These are phyloP conservation scores for Epinephelus awoara DNA, from an alignment of 2,797 vertebrate genomes.

Conservation along the genomic window DNA sequence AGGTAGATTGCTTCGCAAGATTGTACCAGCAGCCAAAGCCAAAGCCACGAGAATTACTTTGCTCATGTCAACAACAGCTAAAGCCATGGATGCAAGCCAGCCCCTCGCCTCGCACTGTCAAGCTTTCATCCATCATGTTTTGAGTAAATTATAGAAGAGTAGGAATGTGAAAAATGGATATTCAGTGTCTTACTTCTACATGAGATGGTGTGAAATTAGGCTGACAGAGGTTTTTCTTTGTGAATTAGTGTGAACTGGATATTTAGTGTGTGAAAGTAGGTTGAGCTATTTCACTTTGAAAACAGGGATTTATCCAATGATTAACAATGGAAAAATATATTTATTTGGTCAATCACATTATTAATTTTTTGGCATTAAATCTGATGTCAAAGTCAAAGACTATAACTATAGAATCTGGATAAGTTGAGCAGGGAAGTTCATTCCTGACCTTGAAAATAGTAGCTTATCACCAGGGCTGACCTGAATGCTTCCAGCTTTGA, in stretches of 20 bases:
- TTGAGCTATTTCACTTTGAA: conserved; percentile 25
- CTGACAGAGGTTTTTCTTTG: conserved; percentile 35
- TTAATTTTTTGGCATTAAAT: neutral
- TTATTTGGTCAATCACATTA: neutral
- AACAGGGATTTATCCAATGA: neutral
- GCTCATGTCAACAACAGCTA: conserved; percentile 76
- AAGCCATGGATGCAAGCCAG: conserved; percentile 66
- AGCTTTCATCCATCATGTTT: conserved; percentile 73
- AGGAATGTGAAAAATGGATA: conserved; percentile 60
- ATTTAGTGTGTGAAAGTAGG: conserved; percentile 17
- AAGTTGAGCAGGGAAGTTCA: neutral
- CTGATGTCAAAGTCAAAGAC: neutral
- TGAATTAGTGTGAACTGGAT: conserved; percentile 24
- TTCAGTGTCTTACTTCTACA: conserved; percentile 33
- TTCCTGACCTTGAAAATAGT: neutral
- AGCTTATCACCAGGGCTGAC: too few species aligned
- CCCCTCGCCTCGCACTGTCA: conserved; percentile 52
- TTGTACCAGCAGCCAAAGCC: conserved; percentile 55
- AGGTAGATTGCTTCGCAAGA: conserved; percentile 55
- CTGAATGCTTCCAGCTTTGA: too few species aligned
- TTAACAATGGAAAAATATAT: conserved; percentile 9
- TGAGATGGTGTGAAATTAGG: conserved; percentile 46
- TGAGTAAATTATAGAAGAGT: conserved; percentile 63
- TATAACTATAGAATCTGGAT: too few species aligned
- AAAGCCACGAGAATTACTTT: conserved; percentile 68